phyloP scores from a whole-genome alignment of 30 jellyfish, hydroid and myxozoan species.

The Chrysaora quinquecirrha region DNA sequence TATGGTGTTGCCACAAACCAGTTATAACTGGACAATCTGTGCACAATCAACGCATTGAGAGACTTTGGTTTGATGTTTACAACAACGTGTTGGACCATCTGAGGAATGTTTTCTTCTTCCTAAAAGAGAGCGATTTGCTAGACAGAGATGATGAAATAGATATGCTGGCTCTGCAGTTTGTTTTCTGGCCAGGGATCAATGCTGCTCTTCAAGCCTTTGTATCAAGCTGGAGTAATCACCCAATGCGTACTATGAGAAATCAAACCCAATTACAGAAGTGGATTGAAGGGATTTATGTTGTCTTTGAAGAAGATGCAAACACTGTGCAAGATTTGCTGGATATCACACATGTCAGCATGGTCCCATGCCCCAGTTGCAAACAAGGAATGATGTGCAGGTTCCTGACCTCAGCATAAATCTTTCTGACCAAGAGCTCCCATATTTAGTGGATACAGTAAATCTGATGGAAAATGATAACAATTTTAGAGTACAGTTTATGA shows the following conservation, averaged over 20 bases:
- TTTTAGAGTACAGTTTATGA: not conserved
- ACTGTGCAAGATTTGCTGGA: not conserved
- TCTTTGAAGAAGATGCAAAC: not conserved
- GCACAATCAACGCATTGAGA: too few species aligned
- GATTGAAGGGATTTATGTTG: not conserved
- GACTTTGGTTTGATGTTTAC: too few species aligned
- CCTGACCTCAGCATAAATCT: not conserved
- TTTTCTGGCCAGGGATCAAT: conserved; percentile 1
- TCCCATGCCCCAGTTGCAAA: conserved; percentile 3
- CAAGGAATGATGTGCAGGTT: conserved; percentile 4
- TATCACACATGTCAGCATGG: not conserved
- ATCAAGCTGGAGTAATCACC: conserved; percentile 14
- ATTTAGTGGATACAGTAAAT: not conserved
- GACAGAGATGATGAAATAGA: conserved; percentile 8
- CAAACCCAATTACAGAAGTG: not conserved
- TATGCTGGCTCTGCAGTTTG: conserved; percentile 9
- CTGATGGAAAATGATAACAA: not conserved
- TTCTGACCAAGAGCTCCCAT: not conserved
- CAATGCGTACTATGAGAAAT: not conserved
- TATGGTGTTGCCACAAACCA: too few species aligned
- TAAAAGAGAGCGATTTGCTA: too few species aligned
- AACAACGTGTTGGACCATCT: too few species aligned
- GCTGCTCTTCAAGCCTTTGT: not conserved
- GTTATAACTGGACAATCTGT: too few species aligned
- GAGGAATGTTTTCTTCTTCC: too few species aligned